These are phyloP conservation scores for Polyommatus iphigenia DNA, from an alignment of 2,888 invertebrate species.

Conservation along the genomic window DNA sequence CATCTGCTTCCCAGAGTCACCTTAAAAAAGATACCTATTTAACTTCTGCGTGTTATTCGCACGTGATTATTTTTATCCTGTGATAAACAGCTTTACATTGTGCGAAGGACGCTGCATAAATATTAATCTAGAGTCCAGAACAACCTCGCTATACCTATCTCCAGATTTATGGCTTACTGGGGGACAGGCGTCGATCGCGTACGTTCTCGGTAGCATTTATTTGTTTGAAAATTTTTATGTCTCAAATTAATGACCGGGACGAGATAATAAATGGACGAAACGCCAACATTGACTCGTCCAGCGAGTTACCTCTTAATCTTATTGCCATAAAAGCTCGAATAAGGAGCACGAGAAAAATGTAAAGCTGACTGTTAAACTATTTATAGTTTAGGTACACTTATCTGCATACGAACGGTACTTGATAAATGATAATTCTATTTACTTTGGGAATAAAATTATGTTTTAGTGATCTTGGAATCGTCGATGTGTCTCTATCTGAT, in stretches of 20 bases:
- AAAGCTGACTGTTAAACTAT: not conserved
- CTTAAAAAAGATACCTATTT: not conserved
- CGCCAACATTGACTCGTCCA: constrained; percentile 7
- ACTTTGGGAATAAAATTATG: not conserved
- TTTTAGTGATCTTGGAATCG: not conserved
- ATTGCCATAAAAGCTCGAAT: constrained; percentile 5
- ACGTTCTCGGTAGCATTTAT: constrained; percentile 24
- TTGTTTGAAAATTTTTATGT: constrained; percentile 15
- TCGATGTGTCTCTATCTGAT: too few species aligned
- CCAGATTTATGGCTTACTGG: constrained; percentile 25
- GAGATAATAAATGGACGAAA: constrained; percentile 24
- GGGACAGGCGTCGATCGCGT: constrained; percentile 31
- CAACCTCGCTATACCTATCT: constrained; percentile 32
- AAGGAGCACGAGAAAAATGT: not conserved
- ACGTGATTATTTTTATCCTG: constrained; percentile 20
- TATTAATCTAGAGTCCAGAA: constrained; percentile 23
- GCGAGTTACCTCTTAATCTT: constrained; percentile 13
- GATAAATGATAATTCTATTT: not conserved
- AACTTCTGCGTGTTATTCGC: constrained; percentile 16
- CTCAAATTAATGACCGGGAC: constrained; percentile 26
- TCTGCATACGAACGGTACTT: not conserved
- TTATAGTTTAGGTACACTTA: not conserved
- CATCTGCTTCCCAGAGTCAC: not conserved
- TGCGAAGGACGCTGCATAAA: constrained; percentile 28
- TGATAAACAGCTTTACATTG: constrained; percentile 26